Evolutionary conservation across 1,140 invertebrate genomes (phyloP), one percentile per base, ranked within the genome.

Genomic region (Colletes gigas): DNA sequence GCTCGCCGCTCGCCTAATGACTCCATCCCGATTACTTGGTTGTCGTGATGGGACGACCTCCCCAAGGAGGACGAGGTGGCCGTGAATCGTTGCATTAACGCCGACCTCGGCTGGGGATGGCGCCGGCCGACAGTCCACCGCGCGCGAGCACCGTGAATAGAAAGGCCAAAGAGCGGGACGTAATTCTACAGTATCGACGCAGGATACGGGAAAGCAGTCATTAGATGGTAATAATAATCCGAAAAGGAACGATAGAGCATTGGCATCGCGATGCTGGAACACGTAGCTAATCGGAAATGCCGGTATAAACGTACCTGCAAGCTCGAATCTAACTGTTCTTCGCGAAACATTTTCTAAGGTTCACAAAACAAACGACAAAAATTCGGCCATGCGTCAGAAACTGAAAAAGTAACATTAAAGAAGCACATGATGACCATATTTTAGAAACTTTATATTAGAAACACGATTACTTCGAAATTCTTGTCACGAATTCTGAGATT

Each of bases 1-100:
- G 50, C 50, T 50, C 8, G 30, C 55, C 47, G 66, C 84, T 85
- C 82, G 77, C 76, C 78, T 89, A 87, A 89, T 86, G 89, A 87
- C 86, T 90, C 83, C 86, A 89, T 89, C 83, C 81, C 89, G 86
- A 89, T 89, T 88, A 77, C 80, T 65, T 62, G 78, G 50, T 44
- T 59, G 70, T 80, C 81, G 55, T 57, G 63, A 55, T 59, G 71
- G 47, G 30, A 57, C 63, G 71, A 67, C 60, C 63, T 77, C 30
- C 62, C 7, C 19, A 15, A 19, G 30, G 57, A 41, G 66, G 50
- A 67, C 78, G 57, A 63, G 62, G 41, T 41, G 30, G 50, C 47
- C 59, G 59, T 50, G 73, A 50, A 55, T 83, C 62, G 78, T 76
- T 70, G 70, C 54, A 60, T 81, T 76, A 83, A 67, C 63, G 19